A percentile compares a stretch with the other conserved stretches of the same genome.
These are phyloP conservation scores for Micromys minutus DNA, from an alignment of 2,113 vertebrate genomes.

Conservation along the genomic window DNA sequence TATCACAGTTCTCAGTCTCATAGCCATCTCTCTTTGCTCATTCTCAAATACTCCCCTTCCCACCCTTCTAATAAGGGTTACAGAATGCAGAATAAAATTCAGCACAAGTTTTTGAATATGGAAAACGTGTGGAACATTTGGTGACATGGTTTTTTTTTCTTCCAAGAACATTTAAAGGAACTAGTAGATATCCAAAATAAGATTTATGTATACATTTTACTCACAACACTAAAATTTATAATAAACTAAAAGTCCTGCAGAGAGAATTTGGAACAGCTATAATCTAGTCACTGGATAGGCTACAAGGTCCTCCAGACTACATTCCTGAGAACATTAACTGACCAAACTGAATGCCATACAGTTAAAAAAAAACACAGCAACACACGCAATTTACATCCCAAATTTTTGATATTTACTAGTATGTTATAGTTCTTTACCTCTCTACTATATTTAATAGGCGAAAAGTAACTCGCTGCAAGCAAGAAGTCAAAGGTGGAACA, in stretches of 20 bases:
- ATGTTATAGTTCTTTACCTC: not conserved
- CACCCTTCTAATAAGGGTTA: not conserved
- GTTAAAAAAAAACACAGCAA: not conserved
- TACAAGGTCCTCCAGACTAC: not conserved
- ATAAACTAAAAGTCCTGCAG: not conserved
- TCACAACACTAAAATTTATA: not conserved
- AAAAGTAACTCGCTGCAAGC: not conserved
- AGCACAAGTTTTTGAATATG: not conserved
- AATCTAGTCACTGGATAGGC: not conserved
- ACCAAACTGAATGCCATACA: not conserved
- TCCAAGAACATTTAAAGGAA: not conserved
- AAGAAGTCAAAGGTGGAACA: not conserved
- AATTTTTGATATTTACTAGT: constrained; percentile 18
- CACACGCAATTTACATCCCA: not conserved
- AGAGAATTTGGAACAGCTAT: not conserved
- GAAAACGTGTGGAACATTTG: not conserved
- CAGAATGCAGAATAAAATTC: not conserved
- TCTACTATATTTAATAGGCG: not conserved
- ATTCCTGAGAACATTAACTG: constrained; percentile 18
- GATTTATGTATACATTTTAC: not conserved
- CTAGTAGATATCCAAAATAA: not conserved
- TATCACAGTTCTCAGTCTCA: not conserved
- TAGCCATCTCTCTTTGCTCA: not conserved
- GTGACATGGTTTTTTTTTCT: not conserved
- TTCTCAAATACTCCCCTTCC: not conserved